Conservation (phyloP, 2,888 invertebrate genomes). For the Scaptomyza polygonia region DNA sequence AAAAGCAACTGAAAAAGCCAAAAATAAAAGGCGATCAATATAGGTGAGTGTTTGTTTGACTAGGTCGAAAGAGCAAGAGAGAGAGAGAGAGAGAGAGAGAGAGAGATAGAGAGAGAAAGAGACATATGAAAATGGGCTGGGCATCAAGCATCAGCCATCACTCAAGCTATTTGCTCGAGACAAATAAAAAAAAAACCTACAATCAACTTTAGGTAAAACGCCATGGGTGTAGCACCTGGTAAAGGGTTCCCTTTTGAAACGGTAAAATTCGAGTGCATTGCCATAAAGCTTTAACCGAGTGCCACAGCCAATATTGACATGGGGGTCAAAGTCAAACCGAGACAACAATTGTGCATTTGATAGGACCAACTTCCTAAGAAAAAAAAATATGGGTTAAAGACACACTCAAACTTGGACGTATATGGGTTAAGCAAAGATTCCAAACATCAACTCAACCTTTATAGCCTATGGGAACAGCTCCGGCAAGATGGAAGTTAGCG, state of each 20-base stretch:
- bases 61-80: constrained; percentile 30
- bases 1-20: constrained; percentile 8
- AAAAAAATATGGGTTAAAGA: constrained; percentile 46
- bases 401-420: constrained; percentile 9
- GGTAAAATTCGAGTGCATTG: constrained; percentile 53
- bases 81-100: constrained; percentile 24
- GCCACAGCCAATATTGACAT: constrained; percentile 69
- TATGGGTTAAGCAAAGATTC: constrained; percentile 50
- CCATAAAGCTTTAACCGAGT: too few species aligned
- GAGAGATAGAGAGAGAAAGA: constrained; percentile 11
- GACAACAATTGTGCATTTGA: constrained; percentile 75
- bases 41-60: constrained; percentile 15
- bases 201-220: constrained; percentile 75
- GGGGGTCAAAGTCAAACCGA: constrained; percentile 66
- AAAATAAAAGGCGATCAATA: constrained; percentile 44
- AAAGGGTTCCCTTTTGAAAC: constrained; percentile 21
- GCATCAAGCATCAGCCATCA: constrained; percentile 38
- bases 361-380: constrained; percentile 42
- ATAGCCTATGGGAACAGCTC: not conserved
- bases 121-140: constrained; percentile 29
- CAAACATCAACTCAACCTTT: not conserved
- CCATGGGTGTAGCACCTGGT: constrained; percentile 59
- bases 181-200: constrained; percentile 76
- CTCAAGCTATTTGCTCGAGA: constrained; percentile 71
- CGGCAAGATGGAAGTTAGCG: constrained; percentile 12